Conservation (phyloP, 2,797 vertebrate genomes). For the Jordanella pulchra region DNA sequence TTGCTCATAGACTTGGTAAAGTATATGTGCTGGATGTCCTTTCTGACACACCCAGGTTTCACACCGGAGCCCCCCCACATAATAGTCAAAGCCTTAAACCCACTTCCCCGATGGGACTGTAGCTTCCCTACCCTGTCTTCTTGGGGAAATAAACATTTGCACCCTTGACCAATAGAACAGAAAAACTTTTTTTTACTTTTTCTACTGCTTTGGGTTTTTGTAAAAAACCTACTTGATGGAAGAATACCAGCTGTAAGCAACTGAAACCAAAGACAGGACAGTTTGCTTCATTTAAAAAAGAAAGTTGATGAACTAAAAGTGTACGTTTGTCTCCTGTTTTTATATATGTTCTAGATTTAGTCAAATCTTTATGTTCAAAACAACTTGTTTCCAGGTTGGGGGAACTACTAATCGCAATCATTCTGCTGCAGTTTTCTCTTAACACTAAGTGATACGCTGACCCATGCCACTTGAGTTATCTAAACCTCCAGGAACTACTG, state of each 20-base stretch:
- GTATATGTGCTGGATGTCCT: no score
- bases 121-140: no score
- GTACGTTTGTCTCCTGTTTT: background rate
- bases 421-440: background rate
- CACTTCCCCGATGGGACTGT: no score
- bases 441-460: background rate
- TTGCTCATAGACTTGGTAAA: no score
- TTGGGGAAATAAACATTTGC: no score
- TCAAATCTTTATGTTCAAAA: background rate
- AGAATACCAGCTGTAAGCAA: background rate
- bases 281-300: background rate
- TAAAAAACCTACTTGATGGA: background rate
- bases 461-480: no score
- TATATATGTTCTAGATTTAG: background rate
- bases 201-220: background rate
- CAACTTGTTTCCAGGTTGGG: background rate
- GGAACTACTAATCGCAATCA: background rate
- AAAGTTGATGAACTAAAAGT: background rate
- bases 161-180: no score
- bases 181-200: background rate
- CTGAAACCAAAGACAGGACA: background rate
- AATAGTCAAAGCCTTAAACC: no score
- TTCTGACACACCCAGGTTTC: no score
- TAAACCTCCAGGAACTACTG: constrained; percentile 31
- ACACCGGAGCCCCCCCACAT: no score